A percentile compares a stretch with the other conserved stretches of the same genome.
Evolutionary conservation across 2,113 vertebrate genomes (phyloP).

Genomic region (Colistium nudipinnis): DNA sequence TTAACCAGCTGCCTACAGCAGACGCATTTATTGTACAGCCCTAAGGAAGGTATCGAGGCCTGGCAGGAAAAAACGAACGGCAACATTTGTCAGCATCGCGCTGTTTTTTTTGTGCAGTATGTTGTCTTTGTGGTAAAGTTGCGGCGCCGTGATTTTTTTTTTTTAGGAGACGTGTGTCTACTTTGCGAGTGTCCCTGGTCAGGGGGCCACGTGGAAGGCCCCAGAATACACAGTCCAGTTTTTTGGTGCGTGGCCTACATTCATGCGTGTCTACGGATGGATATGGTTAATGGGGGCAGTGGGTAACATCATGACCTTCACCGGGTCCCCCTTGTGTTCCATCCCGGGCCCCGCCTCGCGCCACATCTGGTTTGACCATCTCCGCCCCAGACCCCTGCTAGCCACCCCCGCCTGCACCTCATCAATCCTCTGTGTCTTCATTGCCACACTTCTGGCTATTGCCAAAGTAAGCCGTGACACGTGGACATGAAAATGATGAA

Average conservation of each 20-base stretch:
- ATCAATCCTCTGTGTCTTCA: slow-evolving; percentile 82
- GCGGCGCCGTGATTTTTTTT: not conserved
- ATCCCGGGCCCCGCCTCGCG: slow-evolving; percentile 57
- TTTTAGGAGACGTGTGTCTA: not conserved
- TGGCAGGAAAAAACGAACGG: not conserved
- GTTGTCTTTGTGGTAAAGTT: not conserved
- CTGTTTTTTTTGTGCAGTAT: not conserved
- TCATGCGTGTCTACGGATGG: slow-evolving; percentile 25
- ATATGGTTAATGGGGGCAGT: slow-evolving; percentile 46
- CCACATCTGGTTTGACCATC: slow-evolving; percentile 84
- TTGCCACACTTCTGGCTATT: slow-evolving; percentile 76
- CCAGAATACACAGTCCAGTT: slow-evolving; percentile 15
- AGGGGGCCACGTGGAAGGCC: no score
- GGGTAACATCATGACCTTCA: slow-evolving; percentile 76
- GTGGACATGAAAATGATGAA: slow-evolving; percentile 82
- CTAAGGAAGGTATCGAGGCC: not conserved
- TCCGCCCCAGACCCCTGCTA: slow-evolving; percentile 67
- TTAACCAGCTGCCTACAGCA: not conserved
- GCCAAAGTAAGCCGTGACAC: slow-evolving; percentile 79
- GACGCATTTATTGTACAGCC: not conserved
- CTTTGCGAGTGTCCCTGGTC: not conserved
- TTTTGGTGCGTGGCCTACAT: slow-evolving; percentile 39
- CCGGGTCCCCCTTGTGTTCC: slow-evolving; percentile 42
- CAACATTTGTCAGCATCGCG: not conserved
- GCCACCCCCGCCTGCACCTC: slow-evolving; percentile 73